Percentiles rank a stretch among this genome's conserved stretches.
Conservation (phyloP, 2,888 invertebrate species). For the Norana najaformis region DNA sequence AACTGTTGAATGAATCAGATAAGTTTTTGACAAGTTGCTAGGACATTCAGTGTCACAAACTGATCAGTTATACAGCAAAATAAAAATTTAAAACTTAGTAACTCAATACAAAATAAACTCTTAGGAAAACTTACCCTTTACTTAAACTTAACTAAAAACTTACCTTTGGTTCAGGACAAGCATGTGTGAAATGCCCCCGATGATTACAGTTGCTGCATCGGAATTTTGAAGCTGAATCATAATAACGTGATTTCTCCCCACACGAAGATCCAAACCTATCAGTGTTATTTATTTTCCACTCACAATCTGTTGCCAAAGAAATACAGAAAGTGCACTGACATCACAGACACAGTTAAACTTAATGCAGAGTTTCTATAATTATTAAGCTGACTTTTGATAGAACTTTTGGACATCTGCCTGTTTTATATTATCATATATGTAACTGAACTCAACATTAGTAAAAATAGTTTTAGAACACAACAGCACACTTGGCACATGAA, state of each 20-base stretch:
- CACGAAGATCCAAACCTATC: background rate
- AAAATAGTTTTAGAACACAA: no score
- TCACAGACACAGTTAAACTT: background rate
- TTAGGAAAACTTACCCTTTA: background rate
- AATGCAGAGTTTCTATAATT: background rate
- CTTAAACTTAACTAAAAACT: background rate
- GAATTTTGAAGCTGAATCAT: constrained; percentile 3
- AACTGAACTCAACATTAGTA: no score
- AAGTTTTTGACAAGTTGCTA: no score
- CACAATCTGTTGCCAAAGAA: background rate
- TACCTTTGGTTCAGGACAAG: constrained; percentile 30
- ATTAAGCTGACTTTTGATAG: no score
- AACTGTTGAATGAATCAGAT: no score
- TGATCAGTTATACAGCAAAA: no score
- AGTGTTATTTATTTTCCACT: constrained; percentile 7
- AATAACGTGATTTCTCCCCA: background rate
- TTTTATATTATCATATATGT: no score
- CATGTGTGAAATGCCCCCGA: constrained; percentile 19
- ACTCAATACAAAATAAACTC: background rate
- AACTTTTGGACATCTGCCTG: no score
- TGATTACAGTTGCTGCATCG: constrained; percentile 29
- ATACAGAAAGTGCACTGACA: background rate
- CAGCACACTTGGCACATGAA: no score
- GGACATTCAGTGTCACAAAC: no score
- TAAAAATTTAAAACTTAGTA: no score